Conservation (phyloP, 2,113 vertebrate genomes). For the Coptodon bakossiorum region DNA sequence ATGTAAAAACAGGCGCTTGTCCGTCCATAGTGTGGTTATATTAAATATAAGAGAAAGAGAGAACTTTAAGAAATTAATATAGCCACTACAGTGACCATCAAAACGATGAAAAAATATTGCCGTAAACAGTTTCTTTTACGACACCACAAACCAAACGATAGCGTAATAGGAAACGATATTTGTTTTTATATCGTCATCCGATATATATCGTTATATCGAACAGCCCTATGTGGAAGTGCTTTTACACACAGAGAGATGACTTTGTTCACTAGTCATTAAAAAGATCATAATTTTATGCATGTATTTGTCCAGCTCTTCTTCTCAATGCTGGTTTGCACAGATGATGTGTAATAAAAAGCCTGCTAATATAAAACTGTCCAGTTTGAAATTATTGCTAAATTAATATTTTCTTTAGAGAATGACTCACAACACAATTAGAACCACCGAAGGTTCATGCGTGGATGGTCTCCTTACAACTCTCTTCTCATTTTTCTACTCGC, state of each 20-base stretch:
- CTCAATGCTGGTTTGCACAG: not conserved
- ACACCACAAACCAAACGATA: not conserved
- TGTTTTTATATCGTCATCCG: not conserved
- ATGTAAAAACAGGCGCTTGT: not conserved
- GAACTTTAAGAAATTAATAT: not conserved
- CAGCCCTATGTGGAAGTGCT: not conserved
- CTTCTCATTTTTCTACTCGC: not conserved
- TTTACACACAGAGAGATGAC: not conserved
- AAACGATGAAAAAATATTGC: not conserved
- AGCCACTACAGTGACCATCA: not conserved
- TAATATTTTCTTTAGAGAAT: not conserved
- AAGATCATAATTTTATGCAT: not conserved
- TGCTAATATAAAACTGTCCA: not conserved
- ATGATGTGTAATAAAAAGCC: rapidly evolving
- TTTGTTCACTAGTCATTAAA: not conserved
- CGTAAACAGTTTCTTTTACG: not conserved
- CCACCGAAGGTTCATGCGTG: not conserved
- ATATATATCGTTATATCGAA: not conserved
- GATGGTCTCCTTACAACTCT: not conserved
- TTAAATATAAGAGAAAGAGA: not conserved
- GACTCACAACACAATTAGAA: not conserved
- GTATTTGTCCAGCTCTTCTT: not conserved
- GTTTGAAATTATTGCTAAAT: not conserved
- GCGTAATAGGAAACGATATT: not conserved
- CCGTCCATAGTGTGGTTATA: not conserved